These are phyloP conservation scores for Lithophane leautieri DNA, from an alignment of 2,888 invertebrate species.

Conservation along the genomic window DNA sequence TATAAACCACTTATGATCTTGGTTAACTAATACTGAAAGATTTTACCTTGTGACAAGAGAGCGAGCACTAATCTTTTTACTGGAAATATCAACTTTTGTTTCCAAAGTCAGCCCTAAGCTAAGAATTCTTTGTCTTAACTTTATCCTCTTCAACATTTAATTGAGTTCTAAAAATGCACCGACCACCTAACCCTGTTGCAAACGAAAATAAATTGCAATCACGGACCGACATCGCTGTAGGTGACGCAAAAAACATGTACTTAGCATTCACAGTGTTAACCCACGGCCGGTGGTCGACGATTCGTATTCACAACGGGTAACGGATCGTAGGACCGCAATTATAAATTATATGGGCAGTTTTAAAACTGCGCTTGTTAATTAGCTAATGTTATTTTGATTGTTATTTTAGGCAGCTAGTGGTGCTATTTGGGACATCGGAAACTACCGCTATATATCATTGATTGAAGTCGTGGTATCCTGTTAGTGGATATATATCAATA, in stretches of 20 bases:
- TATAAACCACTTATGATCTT: not conserved
- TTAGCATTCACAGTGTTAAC: conserved; percentile 64
- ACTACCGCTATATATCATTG: conserved; percentile 42
- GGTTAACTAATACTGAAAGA: not conserved
- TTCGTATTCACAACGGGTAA: conserved; percentile 61
- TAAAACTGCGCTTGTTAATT: conserved; percentile 65
- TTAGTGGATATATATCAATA: conserved; percentile 14
- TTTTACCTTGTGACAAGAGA: not conserved
- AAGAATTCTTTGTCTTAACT: not conserved
- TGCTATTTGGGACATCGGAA: conserved; percentile 51
- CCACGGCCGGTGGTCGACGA: conserved; percentile 72
- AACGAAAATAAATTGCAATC: conserved; percentile 67
- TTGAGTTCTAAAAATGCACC: conserved; percentile 45
- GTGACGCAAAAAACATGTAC: conserved; percentile 73
- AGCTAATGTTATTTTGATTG: conserved; percentile 59
- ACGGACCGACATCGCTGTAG: conserved; percentile 69
- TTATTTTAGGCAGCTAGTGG: conserved; percentile 51
- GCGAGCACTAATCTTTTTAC: not conserved
- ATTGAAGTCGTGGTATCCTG: conserved; percentile 32
- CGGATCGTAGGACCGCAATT: conserved; percentile 63
- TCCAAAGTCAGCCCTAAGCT: not conserved
- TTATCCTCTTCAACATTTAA: conserved; percentile 31
- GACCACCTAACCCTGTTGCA: conserved; percentile 62
- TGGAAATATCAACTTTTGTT: not conserved
- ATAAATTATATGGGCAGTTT: conserved; percentile 68